A percentile compares a stretch with the other conserved stretches of the same genome.
These are phyloP conservation scores for Sarcophaga subvicina DNA, from an alignment of 2,888 invertebrate species.

Conservation along the genomic window DNA sequence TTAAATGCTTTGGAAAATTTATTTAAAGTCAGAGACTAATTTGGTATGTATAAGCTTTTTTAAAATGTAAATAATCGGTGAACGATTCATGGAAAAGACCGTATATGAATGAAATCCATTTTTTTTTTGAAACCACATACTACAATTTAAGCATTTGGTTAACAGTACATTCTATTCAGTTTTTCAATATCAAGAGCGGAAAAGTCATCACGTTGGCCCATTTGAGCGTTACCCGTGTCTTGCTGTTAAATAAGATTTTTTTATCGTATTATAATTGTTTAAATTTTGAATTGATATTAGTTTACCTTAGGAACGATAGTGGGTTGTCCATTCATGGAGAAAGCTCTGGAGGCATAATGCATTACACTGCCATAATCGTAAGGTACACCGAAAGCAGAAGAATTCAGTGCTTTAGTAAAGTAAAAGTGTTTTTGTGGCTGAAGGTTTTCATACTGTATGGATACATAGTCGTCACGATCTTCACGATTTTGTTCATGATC, in stretches of 20 bases:
- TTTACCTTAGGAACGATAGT: conserved; percentile 88
- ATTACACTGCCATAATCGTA: conserved; percentile 92
- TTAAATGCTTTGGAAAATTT: background rate
- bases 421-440: conserved; percentile 85
- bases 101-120: background rate
- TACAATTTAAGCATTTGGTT: conserved; percentile 22
- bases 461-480: conserved; percentile 88
- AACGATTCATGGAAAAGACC: background rate
- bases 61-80: background rate
- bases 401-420: conserved; percentile 86
- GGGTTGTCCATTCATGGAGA: conserved; percentile 87
- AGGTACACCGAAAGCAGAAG: conserved; percentile 86
- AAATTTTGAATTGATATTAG: conserved; percentile 15
- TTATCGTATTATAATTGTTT: background rate
- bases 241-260: conserved; percentile 68
- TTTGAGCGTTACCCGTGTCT: conserved; percentile 79
- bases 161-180: conserved; percentile 87
- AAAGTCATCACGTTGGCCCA: conserved; percentile 90
- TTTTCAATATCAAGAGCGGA: conserved; percentile 88
- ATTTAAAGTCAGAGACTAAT: background rate
- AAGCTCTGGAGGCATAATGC: conserved; percentile 91
- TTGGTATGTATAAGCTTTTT: background rate
- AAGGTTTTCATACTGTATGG: conserved; percentile 87
- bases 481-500: conserved; percentile 91
- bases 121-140: background rate